Conservation (phyloP, 2,888 invertebrate genomes). For the Plutella xylostella region DNA sequence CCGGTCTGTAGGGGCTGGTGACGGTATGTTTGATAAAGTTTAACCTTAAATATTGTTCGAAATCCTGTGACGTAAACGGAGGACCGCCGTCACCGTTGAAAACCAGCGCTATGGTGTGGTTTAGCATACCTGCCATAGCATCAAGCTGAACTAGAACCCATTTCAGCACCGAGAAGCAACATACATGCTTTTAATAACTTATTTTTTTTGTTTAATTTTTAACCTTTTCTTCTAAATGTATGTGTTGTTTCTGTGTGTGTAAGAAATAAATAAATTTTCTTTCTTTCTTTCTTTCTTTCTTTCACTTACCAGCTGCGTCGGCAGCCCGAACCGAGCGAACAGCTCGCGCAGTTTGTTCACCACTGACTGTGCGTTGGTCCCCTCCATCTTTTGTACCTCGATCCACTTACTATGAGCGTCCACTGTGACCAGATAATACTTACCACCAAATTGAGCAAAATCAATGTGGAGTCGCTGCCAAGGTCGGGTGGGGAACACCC, state of each 20-base stretch:
- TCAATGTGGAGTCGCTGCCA: conserved; percentile 9
- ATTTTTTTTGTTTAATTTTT: too few species aligned
- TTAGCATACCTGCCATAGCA: too few species aligned
- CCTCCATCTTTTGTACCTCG: conserved; percentile 15
- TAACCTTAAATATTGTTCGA: conserved; percentile 10
- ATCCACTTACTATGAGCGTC: conserved; percentile 22
- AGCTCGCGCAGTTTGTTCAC: conserved; percentile 8
- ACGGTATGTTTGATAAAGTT: conserved; percentile 10
- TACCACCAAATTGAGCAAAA: conserved; percentile 15
- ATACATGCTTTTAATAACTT: too few species aligned
- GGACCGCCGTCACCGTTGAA: conserved; percentile 20
- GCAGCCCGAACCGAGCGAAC: conserved; percentile 15
- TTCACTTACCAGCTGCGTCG: conserved; percentile 16
- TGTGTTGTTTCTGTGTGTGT: too few species aligned
- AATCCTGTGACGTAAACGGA: conserved; percentile 13
- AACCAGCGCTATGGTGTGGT: too few species aligned
- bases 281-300: too few species aligned
- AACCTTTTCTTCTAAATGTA: too few species aligned
- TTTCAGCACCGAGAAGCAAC: too few species aligned
- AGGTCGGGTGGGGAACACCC: conserved; percentile 3
- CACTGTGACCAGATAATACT: conserved; percentile 18
- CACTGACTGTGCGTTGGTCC: conserved; percentile 9
- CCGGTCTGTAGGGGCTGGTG: too few species aligned
- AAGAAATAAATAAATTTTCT: too few species aligned
- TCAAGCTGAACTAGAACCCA: too few species aligned